A percentile compares a stretch with the other conserved stretches of the same genome.
Evolutionary conservation across 2,888 invertebrate genomes (phyloP).

Genomic region (Drosophila pegasa): DNA sequence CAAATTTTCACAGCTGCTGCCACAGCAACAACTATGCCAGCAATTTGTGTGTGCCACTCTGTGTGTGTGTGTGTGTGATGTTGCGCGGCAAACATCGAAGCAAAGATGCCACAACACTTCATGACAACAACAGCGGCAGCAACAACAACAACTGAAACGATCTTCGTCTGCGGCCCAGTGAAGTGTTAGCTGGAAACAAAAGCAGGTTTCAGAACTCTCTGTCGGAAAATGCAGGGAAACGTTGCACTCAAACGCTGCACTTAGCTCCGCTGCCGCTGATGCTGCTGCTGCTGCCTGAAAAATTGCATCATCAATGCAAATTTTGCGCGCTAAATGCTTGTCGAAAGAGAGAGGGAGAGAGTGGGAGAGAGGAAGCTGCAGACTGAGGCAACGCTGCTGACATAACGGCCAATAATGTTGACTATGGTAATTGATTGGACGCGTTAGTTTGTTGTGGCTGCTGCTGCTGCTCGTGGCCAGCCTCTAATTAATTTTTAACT

Average conservation of each 20-base stretch:
- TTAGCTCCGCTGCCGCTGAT: constrained; percentile 6
- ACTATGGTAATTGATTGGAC: constrained; percentile 68
- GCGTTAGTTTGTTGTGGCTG: constrained; percentile 37
- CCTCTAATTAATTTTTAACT: constrained; percentile 74
- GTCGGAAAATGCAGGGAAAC: constrained; percentile 49
- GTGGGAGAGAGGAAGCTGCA: background rate
- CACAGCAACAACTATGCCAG: constrained; percentile 68
- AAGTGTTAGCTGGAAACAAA: constrained; percentile 60
- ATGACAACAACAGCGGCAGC: constrained; percentile 28
- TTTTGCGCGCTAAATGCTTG: constrained; percentile 61
- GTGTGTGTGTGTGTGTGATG: constrained; percentile 44
- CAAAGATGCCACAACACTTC: constrained; percentile 51
- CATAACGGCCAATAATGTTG: constrained; percentile 58
- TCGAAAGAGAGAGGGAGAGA: background rate
- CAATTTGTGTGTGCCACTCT: constrained; percentile 56
- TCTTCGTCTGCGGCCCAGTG: constrained; percentile 16
- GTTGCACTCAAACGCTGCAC: constrained; percentile 19
- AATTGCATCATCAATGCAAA: constrained; percentile 80
- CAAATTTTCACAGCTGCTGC: constrained; percentile 79
- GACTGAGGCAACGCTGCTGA: constrained; percentile 31
- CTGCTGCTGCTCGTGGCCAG: constrained; percentile 18
- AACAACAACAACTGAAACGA: constrained; percentile 22
- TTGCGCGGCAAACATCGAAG: constrained; percentile 66
- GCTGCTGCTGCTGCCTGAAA: constrained; percentile 25
- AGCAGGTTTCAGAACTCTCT: constrained; percentile 58